These are phyloP conservation scores for Tetropium fuscum DNA, from an alignment of 2,888 invertebrate species.

Conservation along the genomic window DNA sequence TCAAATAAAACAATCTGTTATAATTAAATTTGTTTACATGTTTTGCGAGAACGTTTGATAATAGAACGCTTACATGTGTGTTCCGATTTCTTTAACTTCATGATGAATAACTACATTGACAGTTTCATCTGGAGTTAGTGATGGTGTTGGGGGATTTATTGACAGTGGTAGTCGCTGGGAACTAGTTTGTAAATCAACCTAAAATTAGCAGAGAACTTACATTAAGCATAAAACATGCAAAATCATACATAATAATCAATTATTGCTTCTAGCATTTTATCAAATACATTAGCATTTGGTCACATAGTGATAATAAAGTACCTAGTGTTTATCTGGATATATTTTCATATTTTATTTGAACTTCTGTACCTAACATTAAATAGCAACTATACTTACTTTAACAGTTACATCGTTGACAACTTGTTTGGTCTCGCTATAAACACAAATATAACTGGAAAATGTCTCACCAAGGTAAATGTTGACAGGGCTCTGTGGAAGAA, in stretches of 20 bases:
- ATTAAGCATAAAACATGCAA: not conserved
- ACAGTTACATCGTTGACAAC: conserved; percentile 85
- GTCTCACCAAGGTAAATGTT: conserved; percentile 99
- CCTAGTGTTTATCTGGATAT: too few species aligned
- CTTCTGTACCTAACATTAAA: too few species aligned
- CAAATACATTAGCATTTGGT: too few species aligned
- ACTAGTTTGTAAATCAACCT: conserved; percentile 95
- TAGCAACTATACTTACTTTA: conserved; percentile 80
- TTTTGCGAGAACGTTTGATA: conserved; percentile 2
- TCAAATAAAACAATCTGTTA: conserved; percentile 22
- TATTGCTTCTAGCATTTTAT: too few species aligned
- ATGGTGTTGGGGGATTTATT: conserved; percentile 72
- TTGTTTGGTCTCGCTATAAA: conserved; percentile 94
- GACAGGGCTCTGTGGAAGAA: conserved; percentile 97
- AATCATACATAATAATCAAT: not conserved
- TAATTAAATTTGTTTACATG: conserved; percentile 16
- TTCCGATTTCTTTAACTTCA: conserved; percentile 99
- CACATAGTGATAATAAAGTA: too few species aligned
- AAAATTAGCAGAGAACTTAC: conserved; percentile 30
- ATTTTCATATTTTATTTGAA: too few species aligned
- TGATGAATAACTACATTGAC: conserved; percentile 97
- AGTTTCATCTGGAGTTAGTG: conserved; percentile 82
- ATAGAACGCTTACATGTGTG: conserved; percentile 84
- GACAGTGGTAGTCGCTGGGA: conserved; percentile 88
- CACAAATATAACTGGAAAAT: conserved; percentile 97